A percentile compares a stretch with the other conserved stretches of the same genome.
These are phyloP conservation scores for Cyprinus carpio DNA, from an alignment of 2,113 vertebrate species.

Conservation along the genomic window DNA sequence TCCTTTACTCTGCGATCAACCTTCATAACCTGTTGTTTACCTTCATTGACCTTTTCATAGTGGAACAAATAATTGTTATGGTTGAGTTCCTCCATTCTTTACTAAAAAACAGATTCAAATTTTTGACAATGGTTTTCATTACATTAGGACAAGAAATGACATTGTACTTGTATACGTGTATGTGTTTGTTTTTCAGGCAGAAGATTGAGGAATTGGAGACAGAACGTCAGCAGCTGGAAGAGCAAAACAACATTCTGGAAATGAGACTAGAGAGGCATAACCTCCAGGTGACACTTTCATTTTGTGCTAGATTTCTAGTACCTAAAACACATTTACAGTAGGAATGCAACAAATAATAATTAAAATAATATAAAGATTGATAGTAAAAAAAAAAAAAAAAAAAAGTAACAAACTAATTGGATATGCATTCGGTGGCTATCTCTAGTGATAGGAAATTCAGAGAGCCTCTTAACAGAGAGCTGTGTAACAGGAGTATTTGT, in stretches of 20 bases:
- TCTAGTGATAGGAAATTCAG: background rate
- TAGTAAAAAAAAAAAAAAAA: background rate
- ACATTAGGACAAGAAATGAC: background rate
- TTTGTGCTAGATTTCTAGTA: background rate
- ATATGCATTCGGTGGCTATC: background rate
- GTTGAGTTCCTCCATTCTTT: background rate
- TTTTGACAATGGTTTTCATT: background rate
- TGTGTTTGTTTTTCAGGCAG: slow-evolving; percentile 71
- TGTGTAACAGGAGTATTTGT: background rate
- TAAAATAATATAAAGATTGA: background rate
- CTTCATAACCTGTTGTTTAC: background rate
- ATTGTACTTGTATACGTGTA: background rate
- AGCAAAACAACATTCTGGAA: slow-evolving; percentile 84
- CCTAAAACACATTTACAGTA: background rate
- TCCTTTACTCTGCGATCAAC: too few relatives aligned
- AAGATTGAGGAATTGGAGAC: slow-evolving; percentile 93
- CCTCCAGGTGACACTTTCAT: slow-evolving; percentile 78
- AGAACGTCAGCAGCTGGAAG: slow-evolving; percentile 83
- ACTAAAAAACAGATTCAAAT: background rate
- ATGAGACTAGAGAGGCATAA: slow-evolving; percentile 85
- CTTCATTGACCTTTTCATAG: background rate
- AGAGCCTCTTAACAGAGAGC: background rate
- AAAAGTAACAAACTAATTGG: background rate
- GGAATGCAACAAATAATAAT: background rate
- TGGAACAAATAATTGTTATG: background rate